Base-by-base conservation (phyloP, 2,888 invertebrate species). In the Andrena flavipes region DNA sequence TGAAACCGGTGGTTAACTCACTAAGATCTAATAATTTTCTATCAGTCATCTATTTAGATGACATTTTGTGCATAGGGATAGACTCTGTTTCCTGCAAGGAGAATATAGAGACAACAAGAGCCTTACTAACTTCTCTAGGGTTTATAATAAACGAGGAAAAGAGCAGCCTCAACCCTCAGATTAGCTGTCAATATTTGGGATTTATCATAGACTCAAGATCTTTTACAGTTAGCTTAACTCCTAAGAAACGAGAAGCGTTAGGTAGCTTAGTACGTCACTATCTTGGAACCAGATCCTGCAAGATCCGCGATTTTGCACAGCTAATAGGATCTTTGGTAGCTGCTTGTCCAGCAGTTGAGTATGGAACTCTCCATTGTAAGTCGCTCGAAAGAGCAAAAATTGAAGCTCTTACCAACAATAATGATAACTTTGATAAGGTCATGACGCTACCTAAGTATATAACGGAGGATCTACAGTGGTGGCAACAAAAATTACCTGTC, bases 321-420 rank as follows among this genome's bases (percentile, higher is more conserved):
- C 2, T 51, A 51, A 51, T 51, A 51, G n/a, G 51, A n/a, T n/a
- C 20, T 51, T 51, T 51, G 7, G 51, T 51, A 51, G 5, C 6
- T n/a, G 51, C 20, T 51, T 51, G 51, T 20, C 20, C 51, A 51
- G 51, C 51, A 51, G 7, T 51, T 6, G 51, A 51, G 16, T 51
- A 51, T n/a, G 51, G n/a, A 51, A 51, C 51, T 51, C n/a, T 20
- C 7, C 51, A 51, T 51, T 51, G 51, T 51, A 51, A n/a, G 51
- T 51, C n/a, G 2, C 51, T 51, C 16, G 20, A 51, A 51, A 51
- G n/a, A 51, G 51, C 51, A 20, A 51, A 51, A 51, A 51, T 5
- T 51, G 5, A 51, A n/a, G 51, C 51, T 51, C 0, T 51, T 51
- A 51, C 51, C n/a, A 51, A n/a, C 20, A 51, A 51, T 7, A 20